phyloP scores from a whole-genome alignment of 1,140 invertebrate species.

The Manduca sexta region DNA sequence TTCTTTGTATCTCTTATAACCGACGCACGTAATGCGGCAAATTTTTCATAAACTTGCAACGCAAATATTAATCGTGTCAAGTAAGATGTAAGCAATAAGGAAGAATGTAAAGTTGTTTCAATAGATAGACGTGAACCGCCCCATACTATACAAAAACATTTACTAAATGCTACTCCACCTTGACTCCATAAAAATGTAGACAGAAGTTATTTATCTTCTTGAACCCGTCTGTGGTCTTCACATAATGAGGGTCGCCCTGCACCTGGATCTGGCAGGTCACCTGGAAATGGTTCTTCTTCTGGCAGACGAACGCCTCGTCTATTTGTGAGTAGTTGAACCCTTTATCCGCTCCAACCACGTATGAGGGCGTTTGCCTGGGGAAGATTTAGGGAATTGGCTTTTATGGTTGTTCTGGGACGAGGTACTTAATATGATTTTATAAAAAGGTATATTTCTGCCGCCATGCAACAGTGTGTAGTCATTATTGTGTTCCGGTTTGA shows the following conservation, averaged over 20 bases:
- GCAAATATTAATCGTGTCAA: too few relatives aligned
- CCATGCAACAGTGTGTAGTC: too few relatives aligned
- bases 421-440: too few relatives aligned
- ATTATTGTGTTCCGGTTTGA: too few relatives aligned
- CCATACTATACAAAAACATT: too few relatives aligned
- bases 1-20: too few relatives aligned
- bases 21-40: too few relatives aligned
- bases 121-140: too few relatives aligned
- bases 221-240: slow-evolving; percentile 90
- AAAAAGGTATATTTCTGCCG: too few relatives aligned
- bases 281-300: slow-evolving; percentile 99
- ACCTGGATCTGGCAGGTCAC: slow-evolving; percentile 94
- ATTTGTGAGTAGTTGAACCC: slow-evolving; percentile 98
- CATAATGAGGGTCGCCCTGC: slow-evolving; percentile 90
- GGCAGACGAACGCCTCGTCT: slow-evolving; percentile 99
- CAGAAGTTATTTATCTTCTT: slow-evolving; percentile 94
- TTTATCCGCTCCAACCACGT: slow-evolving; percentile 96
- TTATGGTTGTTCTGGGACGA: not conserved
- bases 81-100: too few relatives aligned
- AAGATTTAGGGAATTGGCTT: slow-evolving; percentile 12
- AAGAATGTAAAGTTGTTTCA: too few relatives aligned
- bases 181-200: slow-evolving; percentile 98
- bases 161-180: slow-evolving; percentile 66
- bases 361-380: slow-evolving; percentile 85
- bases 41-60: too few relatives aligned